These are phyloP conservation scores for Agapornis roseicollis DNA, from an alignment of 2,113 vertebrate genomes.

Conservation along the genomic window DNA sequence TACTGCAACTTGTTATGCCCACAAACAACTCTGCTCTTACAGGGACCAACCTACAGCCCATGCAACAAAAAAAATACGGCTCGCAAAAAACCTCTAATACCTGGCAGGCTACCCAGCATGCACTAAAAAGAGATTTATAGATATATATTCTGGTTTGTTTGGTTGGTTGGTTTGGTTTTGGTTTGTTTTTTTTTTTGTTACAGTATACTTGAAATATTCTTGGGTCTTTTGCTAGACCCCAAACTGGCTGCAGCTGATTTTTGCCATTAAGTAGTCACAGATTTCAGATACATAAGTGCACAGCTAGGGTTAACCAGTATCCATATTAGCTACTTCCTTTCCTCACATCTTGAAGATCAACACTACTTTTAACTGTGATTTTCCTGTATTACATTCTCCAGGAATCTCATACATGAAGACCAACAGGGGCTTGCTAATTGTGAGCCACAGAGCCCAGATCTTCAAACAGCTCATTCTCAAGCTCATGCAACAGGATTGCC, in stretches of 20 bases:
- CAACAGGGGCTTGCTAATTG: neutral
- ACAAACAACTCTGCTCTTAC: neutral
- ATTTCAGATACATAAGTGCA: neutral
- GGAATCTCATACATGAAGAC: neutral
- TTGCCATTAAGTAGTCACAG: neutral
- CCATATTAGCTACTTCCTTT: neutral
- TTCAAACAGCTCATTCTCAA: neutral
- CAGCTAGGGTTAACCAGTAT: neutral
- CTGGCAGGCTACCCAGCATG: neutral
- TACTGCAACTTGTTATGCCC: neutral
- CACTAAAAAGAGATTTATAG: neutral
- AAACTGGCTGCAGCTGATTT: neutral
- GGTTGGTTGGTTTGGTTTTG: no score
- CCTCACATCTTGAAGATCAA: neutral
- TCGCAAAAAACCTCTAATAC: neutral
- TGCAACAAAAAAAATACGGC: neutral
- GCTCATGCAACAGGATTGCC: neutral
- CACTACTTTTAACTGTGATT: neutral
- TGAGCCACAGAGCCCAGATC: neutral
- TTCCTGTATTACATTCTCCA: neutral
- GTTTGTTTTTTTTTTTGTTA: neutral
- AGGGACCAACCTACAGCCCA: neutral
- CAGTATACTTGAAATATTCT: neutral
- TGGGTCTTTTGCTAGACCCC: neutral
- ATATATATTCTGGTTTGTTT: no score